Conservation (phyloP, 2,888 invertebrate genomes). For the Autographa pulchrina region DNA sequence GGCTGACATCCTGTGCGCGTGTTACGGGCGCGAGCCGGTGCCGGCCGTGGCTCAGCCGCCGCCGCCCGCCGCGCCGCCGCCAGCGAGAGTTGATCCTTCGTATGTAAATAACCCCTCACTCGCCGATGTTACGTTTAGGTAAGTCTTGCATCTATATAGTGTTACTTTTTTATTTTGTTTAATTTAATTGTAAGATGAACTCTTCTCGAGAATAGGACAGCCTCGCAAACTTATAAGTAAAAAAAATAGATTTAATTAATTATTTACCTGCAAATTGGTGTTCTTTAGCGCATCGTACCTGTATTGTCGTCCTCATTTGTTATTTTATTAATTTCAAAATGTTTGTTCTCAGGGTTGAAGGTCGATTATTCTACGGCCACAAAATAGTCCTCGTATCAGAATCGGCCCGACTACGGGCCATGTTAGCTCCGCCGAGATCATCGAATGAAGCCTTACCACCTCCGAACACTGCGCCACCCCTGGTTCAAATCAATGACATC, state of each 20-base stretch:
- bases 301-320: too few species aligned
- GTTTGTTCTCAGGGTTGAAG: conserved; percentile 92
- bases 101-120: conserved; percentile 98
- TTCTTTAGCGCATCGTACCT: too few species aligned
- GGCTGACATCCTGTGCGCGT: conserved; percentile 97
- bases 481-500: conserved; percentile 97
- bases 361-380: conserved; percentile 97
- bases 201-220: too few species aligned
- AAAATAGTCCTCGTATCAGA: conserved; percentile 98
- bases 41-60: conserved; percentile 89
- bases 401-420: conserved; percentile 95
- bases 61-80: conserved; percentile 89
- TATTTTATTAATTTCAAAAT: background rate
- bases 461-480: conserved; percentile 89
- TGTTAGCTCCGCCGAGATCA: conserved; percentile 90
- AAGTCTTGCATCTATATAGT: conserved; percentile 6
- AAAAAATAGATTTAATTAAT: too few species aligned
- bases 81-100: conserved; percentile 96
- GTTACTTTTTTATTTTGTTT: too few species aligned
- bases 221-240: too few species aligned
- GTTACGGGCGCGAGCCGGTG: conserved; percentile 96
- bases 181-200: too few species aligned
- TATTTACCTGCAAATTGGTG: too few species aligned
- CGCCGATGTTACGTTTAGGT: conserved; percentile 96
- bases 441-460: conserved; percentile 68